Evolutionary conservation across 2,888 invertebrate species (phyloP), one percentile per base, ranked within the genome.

Genomic region (Hyppa rectilinea): DNA sequence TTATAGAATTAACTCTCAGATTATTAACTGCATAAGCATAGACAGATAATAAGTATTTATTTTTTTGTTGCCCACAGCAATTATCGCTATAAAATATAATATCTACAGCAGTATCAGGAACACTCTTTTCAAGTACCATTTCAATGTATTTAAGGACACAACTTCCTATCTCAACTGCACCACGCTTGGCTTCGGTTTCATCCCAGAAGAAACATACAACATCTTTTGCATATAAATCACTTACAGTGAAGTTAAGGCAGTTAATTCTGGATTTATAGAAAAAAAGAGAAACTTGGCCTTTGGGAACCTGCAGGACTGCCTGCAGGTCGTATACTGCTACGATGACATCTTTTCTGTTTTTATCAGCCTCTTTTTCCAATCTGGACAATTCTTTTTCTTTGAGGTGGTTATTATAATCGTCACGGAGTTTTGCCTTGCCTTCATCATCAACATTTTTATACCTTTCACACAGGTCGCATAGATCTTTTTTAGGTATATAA

Each of bases 51-150:
- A 83, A 36, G 56, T 62, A 83, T 59, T 80, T 62, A 82, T 56
- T 81, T 82, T 84, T 58, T 83, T 84, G 81, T 26, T 83, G 78
- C 12, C 77, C 79, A 29, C 80, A 70, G 23, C 79, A 80, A 59
- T 79, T 79, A 20, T 81, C 78, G 0, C 31, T 29, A 43, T 79
- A 79, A 59, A 81, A 81, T 56, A 78, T 65, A 7, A 72, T 50
- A 31, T 72, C 67, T 1, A 72, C 43, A 31, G 31, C 67, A 43
- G 31, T 67, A 47, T 63, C 43, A 45, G 67, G 67, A 58, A 58
- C 56, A 45, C 34, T 40, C 31, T 62, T 29, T 20, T 62, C 56
- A 26, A 68, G 17, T 36, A 36, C 0, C 17, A 34, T 23, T 6
- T 69, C 40, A 56, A 69, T 62, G 49, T 62, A 69, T 29, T 58